Conservation (phyloP, 2,888 invertebrate species). For the Xestia xanthographa region DNA sequence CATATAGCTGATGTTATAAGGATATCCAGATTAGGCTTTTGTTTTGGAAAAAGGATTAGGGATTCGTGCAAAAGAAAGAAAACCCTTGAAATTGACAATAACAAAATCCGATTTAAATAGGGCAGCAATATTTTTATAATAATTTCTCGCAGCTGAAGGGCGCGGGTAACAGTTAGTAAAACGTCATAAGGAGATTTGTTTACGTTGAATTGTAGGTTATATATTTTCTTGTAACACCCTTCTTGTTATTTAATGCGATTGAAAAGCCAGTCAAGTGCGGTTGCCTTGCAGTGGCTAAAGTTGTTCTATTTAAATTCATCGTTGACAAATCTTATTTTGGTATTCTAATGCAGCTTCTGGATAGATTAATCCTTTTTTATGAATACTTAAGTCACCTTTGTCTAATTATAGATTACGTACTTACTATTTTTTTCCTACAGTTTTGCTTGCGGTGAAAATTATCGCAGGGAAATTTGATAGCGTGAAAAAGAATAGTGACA, state of each 20-base stretch:
- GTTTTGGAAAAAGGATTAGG: too few relatives aligned
- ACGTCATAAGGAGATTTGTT: not conserved
- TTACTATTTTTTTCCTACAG: not conserved
- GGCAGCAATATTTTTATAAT: too few relatives aligned
- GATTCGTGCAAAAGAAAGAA: too few relatives aligned
- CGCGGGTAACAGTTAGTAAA: too few relatives aligned
- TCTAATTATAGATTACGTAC: not conserved
- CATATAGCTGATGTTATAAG: too few relatives aligned
- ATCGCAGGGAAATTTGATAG: not conserved
- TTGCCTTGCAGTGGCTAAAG: not conserved
- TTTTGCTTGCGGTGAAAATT: not conserved
- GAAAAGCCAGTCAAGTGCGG: constrained; percentile 28
- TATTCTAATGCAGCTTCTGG: not conserved
- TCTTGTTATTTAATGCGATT: constrained; percentile 17
- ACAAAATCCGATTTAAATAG: too few relatives aligned
- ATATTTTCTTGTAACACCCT: not conserved
- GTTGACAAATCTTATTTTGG: not conserved
- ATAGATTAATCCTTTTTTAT: not conserved
- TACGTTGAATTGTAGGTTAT: not conserved
- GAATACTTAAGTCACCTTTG: not conserved
- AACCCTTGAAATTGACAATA: too few relatives aligned
- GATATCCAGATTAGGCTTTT: too few relatives aligned
- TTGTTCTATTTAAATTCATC: not conserved
- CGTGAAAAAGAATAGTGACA: not conserved
- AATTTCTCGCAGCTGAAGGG: too few relatives aligned